phyloP scores from a whole-genome alignment of 2,797 vertebrate species.

The Astyanax mexicanus region DNA sequence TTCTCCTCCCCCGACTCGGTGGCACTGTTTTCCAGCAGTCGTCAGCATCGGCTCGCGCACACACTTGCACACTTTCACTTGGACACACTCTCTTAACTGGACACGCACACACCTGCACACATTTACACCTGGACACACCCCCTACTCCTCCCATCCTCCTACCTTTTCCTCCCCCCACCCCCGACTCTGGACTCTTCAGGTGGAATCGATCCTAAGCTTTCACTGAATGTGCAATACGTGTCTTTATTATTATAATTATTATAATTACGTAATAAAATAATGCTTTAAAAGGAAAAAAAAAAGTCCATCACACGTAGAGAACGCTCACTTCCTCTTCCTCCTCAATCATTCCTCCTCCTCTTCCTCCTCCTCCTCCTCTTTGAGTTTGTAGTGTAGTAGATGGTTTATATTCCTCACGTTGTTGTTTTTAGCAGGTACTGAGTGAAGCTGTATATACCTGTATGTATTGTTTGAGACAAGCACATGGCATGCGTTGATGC shows the following conservation, averaged over 20 bases:
- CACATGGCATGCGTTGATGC: conserved; percentile 95
- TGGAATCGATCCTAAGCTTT: conserved; percentile 94
- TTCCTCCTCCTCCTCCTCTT: conserved; percentile 70
- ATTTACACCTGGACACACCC: not conserved
- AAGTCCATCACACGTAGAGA: conserved; percentile 85
- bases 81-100: not conserved
- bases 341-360: not conserved
- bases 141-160: too few species aligned
- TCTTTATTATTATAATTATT: too few species aligned
- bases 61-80: not conserved
- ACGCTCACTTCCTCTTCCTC: conserved; percentile 34
- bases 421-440: conserved; percentile 99
- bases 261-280: conserved; percentile 65
- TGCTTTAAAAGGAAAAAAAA: conserved; percentile 88
- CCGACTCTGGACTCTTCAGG: conserved; percentile 83
- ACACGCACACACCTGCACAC: conserved; percentile 13
- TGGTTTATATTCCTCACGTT: conserved; percentile 90
- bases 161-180: too few species aligned
- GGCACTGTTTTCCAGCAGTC: conserved; percentile 61
- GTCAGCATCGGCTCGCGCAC: conserved; percentile 76
- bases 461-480: conserved; percentile 92
- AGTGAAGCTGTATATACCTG: conserved; percentile 95
- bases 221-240: conserved; percentile 98
- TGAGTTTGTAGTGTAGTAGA: conserved; percentile 88
- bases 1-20: conserved; percentile 8